phyloP scores from a whole-genome alignment of 2,113 vertebrate genomes.

The Barbus barbus region DNA sequence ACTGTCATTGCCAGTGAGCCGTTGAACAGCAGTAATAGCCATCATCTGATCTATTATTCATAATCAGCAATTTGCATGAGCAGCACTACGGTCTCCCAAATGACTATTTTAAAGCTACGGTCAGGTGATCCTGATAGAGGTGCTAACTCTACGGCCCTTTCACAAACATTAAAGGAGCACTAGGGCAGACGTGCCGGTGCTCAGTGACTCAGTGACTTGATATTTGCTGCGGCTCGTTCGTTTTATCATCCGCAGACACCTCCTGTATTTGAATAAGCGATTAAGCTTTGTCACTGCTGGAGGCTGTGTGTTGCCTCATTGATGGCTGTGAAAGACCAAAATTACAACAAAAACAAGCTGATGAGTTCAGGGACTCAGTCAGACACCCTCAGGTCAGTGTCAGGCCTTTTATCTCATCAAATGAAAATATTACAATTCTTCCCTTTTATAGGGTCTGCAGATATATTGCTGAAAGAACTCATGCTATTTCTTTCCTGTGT shows the following conservation, averaged over 20 bases:
- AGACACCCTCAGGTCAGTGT: slow-evolving; percentile 6
- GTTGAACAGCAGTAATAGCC: slow-evolving; percentile 60
- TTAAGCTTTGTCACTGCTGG: slow-evolving; percentile 22
- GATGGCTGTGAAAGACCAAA: neutral
- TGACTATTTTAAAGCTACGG: neutral
- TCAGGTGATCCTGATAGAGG: slow-evolving; percentile 47
- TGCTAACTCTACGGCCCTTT: slow-evolving; percentile 13
- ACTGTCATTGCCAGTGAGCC: slow-evolving; percentile 51
- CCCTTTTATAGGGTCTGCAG: neutral
- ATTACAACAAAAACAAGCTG: neutral
- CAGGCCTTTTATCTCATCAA: no score
- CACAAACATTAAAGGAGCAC: neutral
- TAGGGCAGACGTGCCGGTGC: neutral
- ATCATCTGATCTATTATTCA: slow-evolving; percentile 63
- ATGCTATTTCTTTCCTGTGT: neutral
- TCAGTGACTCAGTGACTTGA: slow-evolving; percentile 19
- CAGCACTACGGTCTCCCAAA: slow-evolving; percentile 47
- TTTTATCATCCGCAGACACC: slow-evolving; percentile 15
- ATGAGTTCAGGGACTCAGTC: slow-evolving; percentile 23
- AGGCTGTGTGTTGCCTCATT: slow-evolving; percentile 1
- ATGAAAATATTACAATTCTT: no score
- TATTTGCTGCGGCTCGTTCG: neutral
- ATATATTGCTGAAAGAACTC: neutral
- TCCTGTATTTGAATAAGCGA: slow-evolving; percentile 10
- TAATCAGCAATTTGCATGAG: slow-evolving; percentile 58